Evolutionary conservation across 1,140 invertebrate genomes (phyloP).

Genomic region (Scaptomyza graminum): DNA sequence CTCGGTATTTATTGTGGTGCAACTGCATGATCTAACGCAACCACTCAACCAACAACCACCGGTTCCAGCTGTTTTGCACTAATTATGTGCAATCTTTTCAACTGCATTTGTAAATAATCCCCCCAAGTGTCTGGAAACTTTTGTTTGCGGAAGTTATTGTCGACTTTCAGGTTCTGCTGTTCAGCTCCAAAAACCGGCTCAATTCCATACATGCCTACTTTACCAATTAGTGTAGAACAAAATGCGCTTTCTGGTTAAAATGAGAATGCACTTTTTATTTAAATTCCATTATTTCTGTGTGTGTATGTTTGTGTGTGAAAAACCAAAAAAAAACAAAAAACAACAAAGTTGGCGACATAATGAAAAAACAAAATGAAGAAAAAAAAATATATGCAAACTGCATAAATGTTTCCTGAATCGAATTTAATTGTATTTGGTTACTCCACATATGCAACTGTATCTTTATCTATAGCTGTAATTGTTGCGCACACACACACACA

Average conservation of each 20-base stretch:
- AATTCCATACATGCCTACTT: neutral
- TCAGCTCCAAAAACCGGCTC: conserved; percentile 21
- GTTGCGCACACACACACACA: neutral
- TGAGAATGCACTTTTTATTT: conserved; percentile 22
- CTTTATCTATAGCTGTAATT: conserved; percentile 35
- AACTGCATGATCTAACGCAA: conserved; percentile 37
- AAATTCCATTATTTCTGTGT: conserved; percentile 28
- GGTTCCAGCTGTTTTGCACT: neutral
- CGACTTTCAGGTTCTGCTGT: conserved; percentile 1
- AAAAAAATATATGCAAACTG: conserved; percentile 49
- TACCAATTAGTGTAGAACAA: conserved; percentile 10
- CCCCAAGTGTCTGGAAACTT: conserved; percentile 23
- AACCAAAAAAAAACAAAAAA: conserved; percentile 5
- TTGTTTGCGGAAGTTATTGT: conserved; percentile 36
- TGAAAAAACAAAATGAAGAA: conserved; percentile 7
- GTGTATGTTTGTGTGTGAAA: neutral
- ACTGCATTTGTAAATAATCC: conserved; percentile 31
- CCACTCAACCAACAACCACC: conserved; percentile 11
- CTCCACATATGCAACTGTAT: conserved; percentile 31
- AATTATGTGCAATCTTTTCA: conserved; percentile 18
- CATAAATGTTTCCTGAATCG: conserved; percentile 80
- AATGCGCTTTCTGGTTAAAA: conserved; percentile 4
- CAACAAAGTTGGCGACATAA: conserved; percentile 25
- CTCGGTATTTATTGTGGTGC: conserved; percentile 47
- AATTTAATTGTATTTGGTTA: conserved; percentile 78